A percentile compares a stretch with the other conserved stretches of the same genome.
These are phyloP conservation scores for Anthopleura sola DNA, from an alignment of 64 coral and sea anemone genomes.

Conservation along the genomic window DNA sequence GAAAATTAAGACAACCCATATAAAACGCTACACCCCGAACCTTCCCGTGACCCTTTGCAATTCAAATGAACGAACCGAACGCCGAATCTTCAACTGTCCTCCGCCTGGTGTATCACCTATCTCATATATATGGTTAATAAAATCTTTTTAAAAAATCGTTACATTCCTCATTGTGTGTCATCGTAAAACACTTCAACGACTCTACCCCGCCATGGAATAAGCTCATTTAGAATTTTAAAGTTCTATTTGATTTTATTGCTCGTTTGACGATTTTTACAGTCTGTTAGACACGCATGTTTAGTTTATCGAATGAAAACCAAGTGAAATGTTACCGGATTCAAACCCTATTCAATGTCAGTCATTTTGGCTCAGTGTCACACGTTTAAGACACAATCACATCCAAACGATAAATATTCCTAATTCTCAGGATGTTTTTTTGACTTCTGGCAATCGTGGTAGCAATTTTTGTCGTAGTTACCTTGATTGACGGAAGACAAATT, in stretches of 20 bases:
- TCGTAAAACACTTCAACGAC: background rate
- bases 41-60: background rate
- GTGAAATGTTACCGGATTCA: no score
- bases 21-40: background rate
- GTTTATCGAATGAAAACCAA: background rate
- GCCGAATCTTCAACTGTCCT: background rate
- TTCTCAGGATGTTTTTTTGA: no score
- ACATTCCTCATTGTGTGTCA: background rate
- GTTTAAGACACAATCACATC: no score
- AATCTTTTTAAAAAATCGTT: background rate
- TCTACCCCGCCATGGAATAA: no score
- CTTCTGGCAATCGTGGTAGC: no score
- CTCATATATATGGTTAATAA: background rate
- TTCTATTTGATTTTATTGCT: background rate
- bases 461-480: no score
- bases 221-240: background rate
- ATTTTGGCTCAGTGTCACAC: no score
- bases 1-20: background rate
- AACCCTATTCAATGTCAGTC: no score
- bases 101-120: background rate
- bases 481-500: no score
- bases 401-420: no score
- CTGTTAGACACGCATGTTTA: constrained; percentile 3
- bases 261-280: background rate
- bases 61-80: background rate